Conservation (phyloP, 2,888 invertebrate species). For the Syritta pipiens region DNA sequence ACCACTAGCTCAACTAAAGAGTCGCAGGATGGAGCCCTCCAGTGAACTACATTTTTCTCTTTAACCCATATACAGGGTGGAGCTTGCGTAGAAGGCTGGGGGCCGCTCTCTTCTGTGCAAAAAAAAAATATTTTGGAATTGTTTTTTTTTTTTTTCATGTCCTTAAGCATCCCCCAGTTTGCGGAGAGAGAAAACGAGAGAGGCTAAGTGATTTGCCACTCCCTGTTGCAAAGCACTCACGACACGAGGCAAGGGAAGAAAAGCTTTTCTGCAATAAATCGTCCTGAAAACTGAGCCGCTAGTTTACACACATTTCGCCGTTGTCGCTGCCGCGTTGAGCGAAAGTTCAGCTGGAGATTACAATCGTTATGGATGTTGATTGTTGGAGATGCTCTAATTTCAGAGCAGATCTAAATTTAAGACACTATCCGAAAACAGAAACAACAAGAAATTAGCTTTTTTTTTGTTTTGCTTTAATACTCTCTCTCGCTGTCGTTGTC, state of each 20-base stretch:
- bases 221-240: slow-evolving; percentile 62
- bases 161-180: background rate
- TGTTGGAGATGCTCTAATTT: slow-evolving; percentile 42
- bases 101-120: slow-evolving; percentile 44
- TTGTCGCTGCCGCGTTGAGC: slow-evolving; percentile 4
- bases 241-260: slow-evolving; percentile 13
- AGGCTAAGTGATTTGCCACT: slow-evolving; percentile 49
- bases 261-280: slow-evolving; percentile 44
- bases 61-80: slow-evolving; percentile 53
- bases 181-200: background rate
- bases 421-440: background rate
- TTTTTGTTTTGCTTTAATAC: too few relatives aligned
- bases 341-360: slow-evolving; percentile 33
- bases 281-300: slow-evolving; percentile 30
- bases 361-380: slow-evolving; percentile 44
- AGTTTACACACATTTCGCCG: background rate
- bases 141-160: background rate
- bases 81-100: slow-evolving; percentile 56
- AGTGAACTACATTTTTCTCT: slow-evolving; percentile 58
- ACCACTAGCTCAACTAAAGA: slow-evolving; percentile 59
- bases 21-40: slow-evolving; percentile 47
- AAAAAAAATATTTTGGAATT: too few relatives aligned
- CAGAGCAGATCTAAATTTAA: slow-evolving; percentile 13
- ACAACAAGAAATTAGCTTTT: slow-evolving; percentile 6
- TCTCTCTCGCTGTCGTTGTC: background rate